Evolutionary conservation across 2,797 vertebrate genomes (phyloP).

Genomic region (Channa striata): DNA sequence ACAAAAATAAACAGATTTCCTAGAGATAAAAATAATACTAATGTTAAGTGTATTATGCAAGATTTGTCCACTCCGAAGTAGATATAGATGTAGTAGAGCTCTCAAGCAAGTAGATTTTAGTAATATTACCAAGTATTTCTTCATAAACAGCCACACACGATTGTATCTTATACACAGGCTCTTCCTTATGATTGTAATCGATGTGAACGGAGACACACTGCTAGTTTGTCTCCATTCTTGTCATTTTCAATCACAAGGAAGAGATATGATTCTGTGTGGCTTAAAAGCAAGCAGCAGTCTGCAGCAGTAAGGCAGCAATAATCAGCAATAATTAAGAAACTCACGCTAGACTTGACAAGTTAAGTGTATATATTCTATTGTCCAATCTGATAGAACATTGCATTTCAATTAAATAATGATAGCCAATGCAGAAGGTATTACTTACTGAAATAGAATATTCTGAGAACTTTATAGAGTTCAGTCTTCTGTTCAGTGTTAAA

Average conservation of each 20-base stretch:
- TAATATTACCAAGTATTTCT: conserved; percentile 9
- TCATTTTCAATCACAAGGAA: conserved; percentile 39
- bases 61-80: conserved; percentile 22
- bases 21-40: conserved; percentile 34
- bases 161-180: conserved; percentile 27
- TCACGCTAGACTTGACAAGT: conserved; percentile 59
- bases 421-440: conserved; percentile 40
- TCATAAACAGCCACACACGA: conserved; percentile 27
- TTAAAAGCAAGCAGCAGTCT: conserved; percentile 41
- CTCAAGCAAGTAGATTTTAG: too few species aligned
- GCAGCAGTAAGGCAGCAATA: conserved; percentile 33
- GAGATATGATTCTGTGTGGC: conserved; percentile 45
- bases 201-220: conserved; percentile 22
- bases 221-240: conserved; percentile 30
- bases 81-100: background rate
- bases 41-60: conserved; percentile 34
- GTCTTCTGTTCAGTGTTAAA: conserved; percentile 63
- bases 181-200: conserved; percentile 27
- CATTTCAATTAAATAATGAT: conserved; percentile 62
- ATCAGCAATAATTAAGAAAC: conserved; percentile 38
- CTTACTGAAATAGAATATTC: conserved; percentile 66
- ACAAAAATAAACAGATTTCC: conserved; percentile 48
- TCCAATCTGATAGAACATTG: conserved; percentile 60
- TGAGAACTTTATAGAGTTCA: conserved; percentile 64
- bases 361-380: conserved; percentile 52